These are phyloP conservation scores for Ochropacha duplaris DNA, from an alignment of 2,888 invertebrate species.

Conservation along the genomic window DNA sequence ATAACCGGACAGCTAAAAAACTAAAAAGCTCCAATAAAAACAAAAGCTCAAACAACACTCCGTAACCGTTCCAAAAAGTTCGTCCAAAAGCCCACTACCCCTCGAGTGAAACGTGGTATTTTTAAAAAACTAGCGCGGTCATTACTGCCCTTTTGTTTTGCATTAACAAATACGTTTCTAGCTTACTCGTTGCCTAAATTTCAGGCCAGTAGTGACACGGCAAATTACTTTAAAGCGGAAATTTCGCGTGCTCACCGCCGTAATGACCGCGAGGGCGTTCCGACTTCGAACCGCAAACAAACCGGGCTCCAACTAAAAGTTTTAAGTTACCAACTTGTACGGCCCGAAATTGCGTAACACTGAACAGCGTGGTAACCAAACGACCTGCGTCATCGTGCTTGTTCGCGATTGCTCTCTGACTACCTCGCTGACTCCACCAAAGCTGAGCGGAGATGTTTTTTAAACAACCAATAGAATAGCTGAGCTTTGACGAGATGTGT, in stretches of 20 bases:
- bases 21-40: neutral
- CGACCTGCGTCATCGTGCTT: neutral
- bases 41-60: neutral
- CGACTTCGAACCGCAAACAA: slow-evolving; percentile 56
- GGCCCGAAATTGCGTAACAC: slow-evolving; percentile 48
- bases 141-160: slow-evolving; percentile 66
- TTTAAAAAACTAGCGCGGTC: slow-evolving; percentile 62
- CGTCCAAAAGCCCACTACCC: neutral
- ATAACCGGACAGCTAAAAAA: too few species aligned
- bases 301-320: slow-evolving; percentile 65
- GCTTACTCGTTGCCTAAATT: slow-evolving; percentile 41
- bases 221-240: slow-evolving; percentile 71
- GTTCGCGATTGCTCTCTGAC: neutral
- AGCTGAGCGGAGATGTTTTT: too few species aligned
- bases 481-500: too few species aligned
- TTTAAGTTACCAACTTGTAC: slow-evolving; percentile 59
- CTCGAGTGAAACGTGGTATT: slow-evolving; percentile 24
- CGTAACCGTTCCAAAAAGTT: neutral
- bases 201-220: slow-evolving; percentile 60
- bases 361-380: slow-evolving; percentile 14
- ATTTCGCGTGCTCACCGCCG: slow-evolving; percentile 66
- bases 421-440: too few species aligned
- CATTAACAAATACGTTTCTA: slow-evolving; percentile 59
- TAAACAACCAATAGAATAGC: too few species aligned
- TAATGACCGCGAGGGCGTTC: slow-evolving; percentile 53